These are phyloP conservation scores for Neogobius melanostomus DNA, from an alignment of 2,113 vertebrate species.

Conservation along the genomic window DNA sequence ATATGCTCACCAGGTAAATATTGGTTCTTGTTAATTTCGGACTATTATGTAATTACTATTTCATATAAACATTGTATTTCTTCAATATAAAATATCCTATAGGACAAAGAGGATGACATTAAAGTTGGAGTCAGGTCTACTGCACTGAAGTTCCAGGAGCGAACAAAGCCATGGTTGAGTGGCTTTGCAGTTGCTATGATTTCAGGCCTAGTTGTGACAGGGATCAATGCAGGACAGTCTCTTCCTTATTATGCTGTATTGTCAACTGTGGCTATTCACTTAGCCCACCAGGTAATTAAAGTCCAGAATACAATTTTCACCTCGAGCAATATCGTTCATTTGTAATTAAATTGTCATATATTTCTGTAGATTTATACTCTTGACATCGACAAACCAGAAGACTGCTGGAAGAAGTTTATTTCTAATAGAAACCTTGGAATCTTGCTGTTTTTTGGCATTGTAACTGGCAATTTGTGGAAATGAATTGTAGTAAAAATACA, in stretches of 20 bases:
- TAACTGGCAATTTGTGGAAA: slow-evolving; percentile 88
- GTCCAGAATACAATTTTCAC: background rate
- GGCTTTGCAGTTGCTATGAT: slow-evolving; percentile 86
- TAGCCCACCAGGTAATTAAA: slow-evolving; percentile 83
- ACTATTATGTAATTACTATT: background rate
- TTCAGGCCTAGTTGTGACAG: slow-evolving; percentile 78
- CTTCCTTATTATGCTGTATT: slow-evolving; percentile 83
- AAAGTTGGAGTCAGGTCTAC: slow-evolving; percentile 91
- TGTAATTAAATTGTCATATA: background rate
- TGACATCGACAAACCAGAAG: slow-evolving; percentile 87
- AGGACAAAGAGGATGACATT: slow-evolving; percentile 93
- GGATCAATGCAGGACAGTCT: slow-evolving; percentile 83
- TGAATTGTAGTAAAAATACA: slow-evolving; percentile 34
- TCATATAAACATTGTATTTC: background rate
- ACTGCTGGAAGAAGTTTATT: slow-evolving; percentile 94
- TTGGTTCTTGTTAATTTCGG: background rate
- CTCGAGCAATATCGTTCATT: background rate
- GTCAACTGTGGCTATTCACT: slow-evolving; percentile 74
- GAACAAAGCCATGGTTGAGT: slow-evolving; percentile 89
- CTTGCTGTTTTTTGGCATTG: slow-evolving; percentile 86
- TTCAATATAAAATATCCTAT: background rate
- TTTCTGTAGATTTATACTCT: slow-evolving; percentile 83
- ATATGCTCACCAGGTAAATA: slow-evolving; percentile 94
- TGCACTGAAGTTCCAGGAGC: slow-evolving; percentile 83
- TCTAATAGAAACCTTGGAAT: slow-evolving; percentile 90